Conservation (phyloP, 2,113 vertebrate genomes). For the Albula goreensis region DNA sequence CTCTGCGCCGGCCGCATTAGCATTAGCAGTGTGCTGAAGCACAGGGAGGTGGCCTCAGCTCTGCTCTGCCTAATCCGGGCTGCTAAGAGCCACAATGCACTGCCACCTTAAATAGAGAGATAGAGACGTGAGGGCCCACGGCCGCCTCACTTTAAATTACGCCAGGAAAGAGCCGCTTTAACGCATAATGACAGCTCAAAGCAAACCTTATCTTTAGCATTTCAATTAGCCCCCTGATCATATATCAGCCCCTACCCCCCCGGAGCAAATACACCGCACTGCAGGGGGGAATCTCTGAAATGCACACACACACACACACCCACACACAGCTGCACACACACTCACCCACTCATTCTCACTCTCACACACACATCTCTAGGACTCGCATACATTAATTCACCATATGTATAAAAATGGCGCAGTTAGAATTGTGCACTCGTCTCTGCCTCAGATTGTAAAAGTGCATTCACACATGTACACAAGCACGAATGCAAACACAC, state of each 20-base stretch:
- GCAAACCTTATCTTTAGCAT: slow-evolving; percentile 61
- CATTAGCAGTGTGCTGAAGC: slow-evolving; percentile 25
- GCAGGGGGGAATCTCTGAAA: not conserved
- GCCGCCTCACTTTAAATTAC: slow-evolving; percentile 63
- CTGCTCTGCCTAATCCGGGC: slow-evolving; percentile 59
- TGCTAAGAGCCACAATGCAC: slow-evolving; percentile 67
- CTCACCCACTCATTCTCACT: not conserved
- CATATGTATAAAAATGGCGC: no score
- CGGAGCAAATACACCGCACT: slow-evolving; percentile 9
- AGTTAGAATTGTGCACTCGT: no score
- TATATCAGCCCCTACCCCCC: slow-evolving; percentile 17
- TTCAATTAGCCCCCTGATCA: slow-evolving; percentile 62
- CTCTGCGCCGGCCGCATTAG: slow-evolving; percentile 1
- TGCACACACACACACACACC: slow-evolving; percentile 26
- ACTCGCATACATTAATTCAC: no score
- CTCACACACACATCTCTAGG: slow-evolving; percentile 7
- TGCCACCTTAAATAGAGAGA: slow-evolving; percentile 67
- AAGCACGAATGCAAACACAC: not conserved
- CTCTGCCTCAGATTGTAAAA: no score
- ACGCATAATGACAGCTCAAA: slow-evolving; percentile 65
- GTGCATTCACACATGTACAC: not conserved
- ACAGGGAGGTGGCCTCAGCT: slow-evolving; percentile 45
- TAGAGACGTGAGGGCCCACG: slow-evolving; percentile 54
- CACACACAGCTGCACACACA: slow-evolving; percentile 25
- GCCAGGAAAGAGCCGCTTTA: slow-evolving; percentile 49